Evolutionary conservation across 1,140 invertebrate genomes (phyloP).

Genomic region (Drosophila carrolli): DNA sequence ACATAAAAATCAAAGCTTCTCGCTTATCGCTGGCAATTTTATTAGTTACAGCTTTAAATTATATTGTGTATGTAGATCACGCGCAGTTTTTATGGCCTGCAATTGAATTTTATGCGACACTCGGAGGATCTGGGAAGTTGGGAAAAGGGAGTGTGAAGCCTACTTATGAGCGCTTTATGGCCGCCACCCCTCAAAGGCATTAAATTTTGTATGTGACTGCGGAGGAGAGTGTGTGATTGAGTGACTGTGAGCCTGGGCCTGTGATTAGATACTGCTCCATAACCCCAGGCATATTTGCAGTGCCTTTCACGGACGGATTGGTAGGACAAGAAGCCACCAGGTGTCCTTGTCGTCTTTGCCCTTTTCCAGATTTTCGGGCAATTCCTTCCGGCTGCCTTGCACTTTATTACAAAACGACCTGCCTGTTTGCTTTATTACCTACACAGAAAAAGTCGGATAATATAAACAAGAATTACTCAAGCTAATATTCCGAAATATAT

Average conservation of each 20-base stretch:
- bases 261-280: slow-evolving; percentile 55
- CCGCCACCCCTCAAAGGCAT: slow-evolving; percentile 29
- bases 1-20: slow-evolving; percentile 74
- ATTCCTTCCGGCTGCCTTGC: slow-evolving; percentile 10
- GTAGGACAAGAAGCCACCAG: slow-evolving; percentile 25
- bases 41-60: slow-evolving; percentile 80
- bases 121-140: slow-evolving; percentile 4
- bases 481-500: no score
- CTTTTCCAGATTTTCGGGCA: slow-evolving; percentile 19
- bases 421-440: slow-evolving; percentile 74
- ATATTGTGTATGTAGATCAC: slow-evolving; percentile 69
- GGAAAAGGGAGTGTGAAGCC: slow-evolving; percentile 29
- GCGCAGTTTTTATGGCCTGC: slow-evolving; percentile 72
- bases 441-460: slow-evolving; percentile 9
- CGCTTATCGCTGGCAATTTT: slow-evolving; percentile 71
- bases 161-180: slow-evolving; percentile 62
- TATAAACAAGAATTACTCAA: no score
- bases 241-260: slow-evolving; percentile 8
- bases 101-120: slow-evolving; percentile 73
- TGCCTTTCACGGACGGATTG: slow-evolving; percentile 17
- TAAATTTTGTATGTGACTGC: slow-evolving; percentile 12
- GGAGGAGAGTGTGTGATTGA: slow-evolving; percentile 3
- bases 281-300: slow-evolving; percentile 51
- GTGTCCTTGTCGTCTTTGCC: slow-evolving; percentile 22
- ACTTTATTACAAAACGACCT: slow-evolving; percentile 60